A percentile compares a stretch with the other conserved stretches of the same genome.
phyloP scores from a whole-genome alignment of 2,888 invertebrate species.

The Habrosyne pyritoides region DNA sequence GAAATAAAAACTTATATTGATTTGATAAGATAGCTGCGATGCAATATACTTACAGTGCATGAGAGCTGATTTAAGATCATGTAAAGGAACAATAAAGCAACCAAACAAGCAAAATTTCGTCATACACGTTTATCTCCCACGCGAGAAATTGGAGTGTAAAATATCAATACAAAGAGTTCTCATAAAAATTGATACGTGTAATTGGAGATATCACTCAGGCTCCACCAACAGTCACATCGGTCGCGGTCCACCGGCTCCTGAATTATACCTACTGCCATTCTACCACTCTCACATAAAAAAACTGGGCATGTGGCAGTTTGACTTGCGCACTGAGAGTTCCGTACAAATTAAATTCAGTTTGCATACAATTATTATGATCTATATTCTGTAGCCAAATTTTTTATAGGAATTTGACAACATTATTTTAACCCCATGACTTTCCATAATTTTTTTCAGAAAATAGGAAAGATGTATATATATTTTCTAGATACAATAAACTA shows the following conservation, averaged over 20 bases:
- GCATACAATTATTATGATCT: too few species aligned
- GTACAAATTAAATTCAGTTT: too few species aligned
- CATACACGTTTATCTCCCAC: slow-evolving; percentile 27
- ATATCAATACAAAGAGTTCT: slow-evolving; percentile 25
- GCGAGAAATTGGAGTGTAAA: slow-evolving; percentile 37
- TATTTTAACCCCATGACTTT: too few species aligned
- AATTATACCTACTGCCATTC: neutral
- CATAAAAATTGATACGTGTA: slow-evolving; percentile 29
- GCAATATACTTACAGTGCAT: neutral
- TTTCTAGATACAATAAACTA: too few species aligned
- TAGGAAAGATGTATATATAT: too few species aligned
- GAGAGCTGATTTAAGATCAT: neutral
- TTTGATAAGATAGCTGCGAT: neutral
- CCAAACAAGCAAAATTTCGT: neutral
- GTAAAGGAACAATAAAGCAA: neutral
- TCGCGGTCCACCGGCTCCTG: slow-evolving; percentile 28
- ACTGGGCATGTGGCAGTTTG: too few species aligned
- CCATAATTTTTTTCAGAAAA: too few species aligned
- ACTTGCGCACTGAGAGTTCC: too few species aligned
- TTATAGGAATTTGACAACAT: too few species aligned
- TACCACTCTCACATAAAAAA: neutral
- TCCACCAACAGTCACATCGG: slow-evolving; percentile 34
- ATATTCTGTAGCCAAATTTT: too few species aligned
- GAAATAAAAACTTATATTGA: neutral
- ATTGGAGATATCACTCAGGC: slow-evolving; percentile 42